Conservation (phyloP, 2,113 vertebrate species). For the Setophaga coronata region DNA sequence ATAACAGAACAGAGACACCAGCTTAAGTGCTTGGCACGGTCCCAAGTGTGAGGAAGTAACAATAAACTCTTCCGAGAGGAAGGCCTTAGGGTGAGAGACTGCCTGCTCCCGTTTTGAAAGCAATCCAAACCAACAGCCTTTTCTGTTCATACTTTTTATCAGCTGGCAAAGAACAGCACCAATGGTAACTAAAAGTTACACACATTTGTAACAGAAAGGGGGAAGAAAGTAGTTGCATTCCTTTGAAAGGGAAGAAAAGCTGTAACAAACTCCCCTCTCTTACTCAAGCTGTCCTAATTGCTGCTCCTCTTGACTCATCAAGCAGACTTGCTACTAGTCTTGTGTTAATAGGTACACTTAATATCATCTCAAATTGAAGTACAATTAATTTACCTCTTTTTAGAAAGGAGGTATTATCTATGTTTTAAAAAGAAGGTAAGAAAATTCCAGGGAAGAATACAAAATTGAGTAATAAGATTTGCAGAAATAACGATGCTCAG, state of each 20-base stretch:
- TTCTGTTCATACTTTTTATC: constrained; percentile 31
- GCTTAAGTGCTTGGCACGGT: neutral
- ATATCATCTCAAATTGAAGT: neutral
- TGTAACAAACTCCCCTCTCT: neutral
- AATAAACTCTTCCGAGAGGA: neutral
- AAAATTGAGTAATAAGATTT: neutral
- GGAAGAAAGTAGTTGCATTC: neutral
- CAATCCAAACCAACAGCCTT: neutral
- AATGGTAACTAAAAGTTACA: constrained; percentile 25
- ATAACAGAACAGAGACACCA: neutral
- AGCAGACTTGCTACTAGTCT: neutral
- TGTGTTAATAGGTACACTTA: neutral
- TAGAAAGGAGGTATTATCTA: neutral
- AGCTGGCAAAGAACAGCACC: neutral
- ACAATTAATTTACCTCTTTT: neutral
- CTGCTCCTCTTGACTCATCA: neutral
- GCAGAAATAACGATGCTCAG: neutral
- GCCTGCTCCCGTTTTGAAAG: constrained; percentile 1
- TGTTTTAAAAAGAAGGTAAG: neutral
- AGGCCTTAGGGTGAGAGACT: neutral
- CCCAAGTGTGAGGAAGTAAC: neutral
- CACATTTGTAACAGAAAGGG: neutral
- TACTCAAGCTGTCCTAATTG: neutral
- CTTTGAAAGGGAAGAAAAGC: neutral
- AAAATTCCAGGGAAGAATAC: neutral